Percentiles rank a stretch among this genome's conserved stretches.
These are phyloP conservation scores for Bradypodion ventrale DNA, from an alignment of 2,797 vertebrate species.

Conservation along the genomic window DNA sequence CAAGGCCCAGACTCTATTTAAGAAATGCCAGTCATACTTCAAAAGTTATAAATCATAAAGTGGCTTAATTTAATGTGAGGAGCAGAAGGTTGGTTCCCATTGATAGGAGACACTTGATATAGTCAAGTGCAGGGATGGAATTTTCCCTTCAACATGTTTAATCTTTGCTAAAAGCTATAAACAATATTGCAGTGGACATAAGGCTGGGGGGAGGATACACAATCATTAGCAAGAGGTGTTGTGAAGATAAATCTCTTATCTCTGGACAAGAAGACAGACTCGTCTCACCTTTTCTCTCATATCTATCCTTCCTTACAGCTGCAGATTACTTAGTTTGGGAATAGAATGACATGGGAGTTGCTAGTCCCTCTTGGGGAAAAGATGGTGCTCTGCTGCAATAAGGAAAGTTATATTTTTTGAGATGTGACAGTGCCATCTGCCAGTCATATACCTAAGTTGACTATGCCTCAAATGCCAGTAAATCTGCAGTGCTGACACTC, in stretches of 20 bases:
- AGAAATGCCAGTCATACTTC: constrained; percentile 1
- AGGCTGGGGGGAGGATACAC: not conserved
- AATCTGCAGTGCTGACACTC: constrained; percentile 51
- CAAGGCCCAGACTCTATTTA: not conserved
- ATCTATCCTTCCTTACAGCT: not conserved
- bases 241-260: not conserved
- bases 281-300: not conserved
- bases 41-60: not conserved
- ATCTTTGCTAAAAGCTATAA: not conserved
- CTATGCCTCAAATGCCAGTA: not conserved
- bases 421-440: constrained; percentile 48
- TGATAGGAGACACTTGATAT: not conserved
- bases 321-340: not conserved
- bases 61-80: not conserved
- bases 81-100: not conserved
- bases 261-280: not conserved
- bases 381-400: not conserved
- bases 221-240: not conserved
- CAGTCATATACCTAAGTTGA: not conserved
- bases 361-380: not conserved
- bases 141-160: not conserved
- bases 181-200: not conserved
- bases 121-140: not conserved
- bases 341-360: not conserved
- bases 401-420: not conserved